Percentiles rank a stretch among this genome's conserved stretches.
These are phyloP conservation scores for Cryptoprocta ferox DNA, from an alignment of 2,797 vertebrate genomes.

Conservation along the genomic window DNA sequence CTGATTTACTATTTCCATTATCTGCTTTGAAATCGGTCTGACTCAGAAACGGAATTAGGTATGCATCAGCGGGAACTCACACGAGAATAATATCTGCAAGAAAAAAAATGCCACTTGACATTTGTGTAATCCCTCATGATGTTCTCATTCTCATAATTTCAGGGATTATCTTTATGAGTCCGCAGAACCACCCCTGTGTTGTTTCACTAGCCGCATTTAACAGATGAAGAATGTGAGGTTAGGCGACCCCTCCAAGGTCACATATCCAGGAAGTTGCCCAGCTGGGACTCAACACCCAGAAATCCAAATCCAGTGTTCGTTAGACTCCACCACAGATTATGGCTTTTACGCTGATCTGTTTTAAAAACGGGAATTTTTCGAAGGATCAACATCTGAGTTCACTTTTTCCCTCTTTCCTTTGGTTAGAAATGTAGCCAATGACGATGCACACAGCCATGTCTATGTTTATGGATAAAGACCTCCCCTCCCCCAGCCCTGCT, in stretches of 20 bases:
- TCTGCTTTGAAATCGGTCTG: neutral
- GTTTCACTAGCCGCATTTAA: neutral
- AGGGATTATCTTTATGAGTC: neutral
- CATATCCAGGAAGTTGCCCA: neutral
- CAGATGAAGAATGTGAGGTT: neutral
- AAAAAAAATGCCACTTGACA: neutral
- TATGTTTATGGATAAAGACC: neutral
- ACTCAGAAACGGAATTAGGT: neutral
- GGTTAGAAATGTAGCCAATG: neutral
- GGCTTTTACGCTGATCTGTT: neutral
- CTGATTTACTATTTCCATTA: neutral
- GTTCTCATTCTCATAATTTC: neutral
- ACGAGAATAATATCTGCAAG: neutral
- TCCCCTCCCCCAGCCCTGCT: neutral
- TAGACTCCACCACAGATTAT: neutral
- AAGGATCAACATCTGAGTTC: neutral
- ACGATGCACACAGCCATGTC: accelerated
- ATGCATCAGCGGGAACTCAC: neutral
- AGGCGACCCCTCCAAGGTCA: neutral
- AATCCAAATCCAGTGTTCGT: neutral
- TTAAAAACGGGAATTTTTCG: neutral
- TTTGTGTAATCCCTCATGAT: neutral
- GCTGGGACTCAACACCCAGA: neutral
- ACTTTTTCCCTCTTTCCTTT: neutral
- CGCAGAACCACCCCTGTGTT: neutral